Base-by-base conservation (phyloP, 2,113 vertebrate species). In the Saccopteryx leptura region DNA sequence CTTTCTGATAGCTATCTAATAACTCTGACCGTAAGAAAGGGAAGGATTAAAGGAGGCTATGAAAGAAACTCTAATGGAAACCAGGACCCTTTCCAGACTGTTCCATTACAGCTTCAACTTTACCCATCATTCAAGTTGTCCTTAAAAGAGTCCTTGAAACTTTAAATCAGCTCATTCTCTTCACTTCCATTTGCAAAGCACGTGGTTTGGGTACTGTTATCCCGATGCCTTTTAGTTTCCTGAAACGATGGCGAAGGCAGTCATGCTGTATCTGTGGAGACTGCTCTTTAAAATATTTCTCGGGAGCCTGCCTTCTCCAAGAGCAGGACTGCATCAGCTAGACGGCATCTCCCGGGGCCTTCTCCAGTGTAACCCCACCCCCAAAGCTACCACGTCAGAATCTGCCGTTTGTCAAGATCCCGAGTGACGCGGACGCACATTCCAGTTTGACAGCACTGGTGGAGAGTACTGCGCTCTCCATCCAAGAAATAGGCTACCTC, bases 171-270 rank as follows among this genome's bases (percentile, higher is more conserved):
- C 23, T 89, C 31, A 39, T 60, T 78, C 23, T 46, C 31, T 92
- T 14, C 56, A 78, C 60, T 93, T 87, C 65, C 28, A 69, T 91
- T 91, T 52, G 39, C 50, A 87, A 58, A 89, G 46, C 48, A 61
- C 56, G 50, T 79, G 71, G 52, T 78, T 76, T 92, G 26, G n/a
- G 46, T 31, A 88, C 92, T 81, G 39, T 89, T 66, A 72, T n/a
- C 46, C 18, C 39, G 17, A 18, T 61, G 93, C 31, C 75, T 81
- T 58, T 95, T 56, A 23, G 19, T 56, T 91, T 90, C 78, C 95
- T 26, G 28, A 91, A 88, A 68, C 28, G 66, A 90, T 56, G 33
- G 95, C 86, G 48, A 86, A 88, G 39, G 33, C 85, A 58, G 82
- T 68, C 11, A 52, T 1, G 33, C n/a, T 23, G 33, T 46, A 48